Conservation (phyloP, 2,797 vertebrate genomes). For the Perodicticus potto region DNA sequence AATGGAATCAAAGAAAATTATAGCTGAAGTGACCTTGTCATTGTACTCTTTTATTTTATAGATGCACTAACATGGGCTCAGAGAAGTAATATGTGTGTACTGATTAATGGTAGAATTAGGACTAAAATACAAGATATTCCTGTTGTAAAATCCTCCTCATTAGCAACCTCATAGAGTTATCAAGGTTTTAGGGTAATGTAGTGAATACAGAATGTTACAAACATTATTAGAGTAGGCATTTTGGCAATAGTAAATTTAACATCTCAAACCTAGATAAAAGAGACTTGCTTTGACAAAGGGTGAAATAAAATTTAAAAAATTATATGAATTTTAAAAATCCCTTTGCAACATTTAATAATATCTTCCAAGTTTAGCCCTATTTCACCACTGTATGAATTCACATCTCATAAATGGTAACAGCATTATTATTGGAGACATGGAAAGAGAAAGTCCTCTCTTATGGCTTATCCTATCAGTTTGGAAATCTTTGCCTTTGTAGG, state of each 20-base stretch:
- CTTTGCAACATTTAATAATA: neutral
- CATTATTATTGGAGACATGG: neutral
- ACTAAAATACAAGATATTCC: neutral
- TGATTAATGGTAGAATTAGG: neutral
- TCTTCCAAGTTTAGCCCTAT: neutral
- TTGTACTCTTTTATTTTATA: neutral
- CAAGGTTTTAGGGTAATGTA: neutral
- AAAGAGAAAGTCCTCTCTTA: neutral
- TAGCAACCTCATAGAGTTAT: neutral
- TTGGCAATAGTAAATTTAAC: neutral
- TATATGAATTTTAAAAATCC: neutral
- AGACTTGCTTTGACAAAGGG: neutral
- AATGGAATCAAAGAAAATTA: neutral
- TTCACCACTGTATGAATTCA: neutral
- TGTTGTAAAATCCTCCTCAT: neutral
- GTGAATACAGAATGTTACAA: neutral
- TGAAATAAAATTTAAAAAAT: neutral
- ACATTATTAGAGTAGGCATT: neutral
- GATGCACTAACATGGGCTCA: neutral
- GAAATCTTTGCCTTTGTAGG: neutral
- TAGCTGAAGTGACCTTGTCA: neutral
- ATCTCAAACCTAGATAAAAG: neutral
- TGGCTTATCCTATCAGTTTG: neutral
- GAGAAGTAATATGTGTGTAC: neutral
- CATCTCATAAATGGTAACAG: neutral